These are phyloP conservation scores for Toxotes chatareus DNA, from an alignment of 2,113 vertebrate genomes.

Conservation along the genomic window DNA sequence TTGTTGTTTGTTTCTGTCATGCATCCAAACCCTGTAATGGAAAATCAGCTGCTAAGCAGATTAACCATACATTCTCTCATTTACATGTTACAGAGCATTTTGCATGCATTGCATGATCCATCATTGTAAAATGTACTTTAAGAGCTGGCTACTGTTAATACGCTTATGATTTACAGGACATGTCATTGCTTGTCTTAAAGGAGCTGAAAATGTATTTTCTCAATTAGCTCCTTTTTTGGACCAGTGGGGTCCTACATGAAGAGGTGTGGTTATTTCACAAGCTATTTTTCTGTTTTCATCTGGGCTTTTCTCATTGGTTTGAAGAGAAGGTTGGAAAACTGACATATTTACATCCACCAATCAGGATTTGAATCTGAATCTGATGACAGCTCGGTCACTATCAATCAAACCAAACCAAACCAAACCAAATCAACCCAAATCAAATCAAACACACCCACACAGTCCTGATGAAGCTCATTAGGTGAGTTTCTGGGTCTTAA, in stretches of 20 bases:
- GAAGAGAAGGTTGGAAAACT: not conserved
- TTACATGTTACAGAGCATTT: constrained; percentile 61
- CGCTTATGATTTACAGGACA: constrained; percentile 42
- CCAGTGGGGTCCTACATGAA: not conserved
- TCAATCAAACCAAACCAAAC: not conserved
- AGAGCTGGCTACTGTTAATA: constrained; percentile 34
- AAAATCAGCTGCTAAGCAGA: constrained; percentile 2
- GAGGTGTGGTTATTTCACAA: not conserved
- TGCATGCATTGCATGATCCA: constrained; percentile 77
- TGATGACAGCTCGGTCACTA: not conserved
- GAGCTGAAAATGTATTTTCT: not conserved
- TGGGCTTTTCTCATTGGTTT: not conserved
- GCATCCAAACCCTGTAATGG: constrained; percentile 35
- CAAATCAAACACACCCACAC: not conserved
- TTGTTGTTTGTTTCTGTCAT: constrained; percentile 2
- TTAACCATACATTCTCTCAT: constrained; percentile 43
- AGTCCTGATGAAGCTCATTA: not conserved
- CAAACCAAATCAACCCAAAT: not conserved
- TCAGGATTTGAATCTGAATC: constrained; percentile 11
- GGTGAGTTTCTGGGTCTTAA: not conserved
- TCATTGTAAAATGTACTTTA: constrained; percentile 52
- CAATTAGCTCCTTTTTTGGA: not conserved
- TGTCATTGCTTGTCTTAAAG: constrained; percentile 20
- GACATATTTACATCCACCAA: not conserved
- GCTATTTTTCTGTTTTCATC: not conserved